Conservation (phyloP, 1,140 invertebrate species). For the Macrotrachela quadricornifera region DNA sequence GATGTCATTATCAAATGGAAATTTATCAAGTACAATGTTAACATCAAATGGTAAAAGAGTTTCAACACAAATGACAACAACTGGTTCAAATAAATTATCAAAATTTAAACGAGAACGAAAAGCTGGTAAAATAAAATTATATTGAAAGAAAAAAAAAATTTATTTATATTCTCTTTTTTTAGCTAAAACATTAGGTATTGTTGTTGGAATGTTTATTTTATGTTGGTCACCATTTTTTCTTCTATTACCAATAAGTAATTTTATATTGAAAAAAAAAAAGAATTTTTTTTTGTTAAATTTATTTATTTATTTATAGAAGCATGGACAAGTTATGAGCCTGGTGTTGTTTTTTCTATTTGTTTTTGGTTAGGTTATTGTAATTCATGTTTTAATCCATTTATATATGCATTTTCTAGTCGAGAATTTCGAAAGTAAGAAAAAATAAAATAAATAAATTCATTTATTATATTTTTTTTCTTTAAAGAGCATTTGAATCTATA, state of each 20-base stretch:
- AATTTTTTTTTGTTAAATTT: constrained; percentile 10
- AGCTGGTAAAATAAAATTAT: background rate
- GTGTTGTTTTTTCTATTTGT: constrained; percentile 18
- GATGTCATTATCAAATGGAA: too few relatives aligned
- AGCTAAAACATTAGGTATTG: constrained; percentile 64
- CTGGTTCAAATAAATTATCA: background rate
- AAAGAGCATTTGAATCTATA: too few relatives aligned
- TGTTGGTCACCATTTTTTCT: constrained; percentile 97
- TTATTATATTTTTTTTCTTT: too few relatives aligned
- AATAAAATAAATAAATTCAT: too few relatives aligned
- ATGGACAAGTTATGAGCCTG: constrained; percentile 8
- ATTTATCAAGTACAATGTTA: too few relatives aligned
- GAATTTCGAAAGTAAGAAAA: constrained; percentile 53
- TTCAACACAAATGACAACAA: too few relatives aligned
- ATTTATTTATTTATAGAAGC: constrained; percentile 20
- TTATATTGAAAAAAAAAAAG: background rate
- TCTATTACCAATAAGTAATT: constrained; percentile 34
- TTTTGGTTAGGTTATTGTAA: constrained; percentile 48
- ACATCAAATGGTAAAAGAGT: too few relatives aligned
- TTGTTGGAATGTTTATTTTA: constrained; percentile 74
- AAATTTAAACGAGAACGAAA: constrained; percentile 7
- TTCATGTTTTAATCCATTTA: constrained; percentile 61
- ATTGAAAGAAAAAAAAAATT: too few relatives aligned
- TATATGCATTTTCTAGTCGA: constrained; percentile 83
- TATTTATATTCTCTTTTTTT: too few relatives aligned